Base-by-base conservation (phyloP, 2,888 invertebrate genomes). In the Shargacucullia verbasci region DNA sequence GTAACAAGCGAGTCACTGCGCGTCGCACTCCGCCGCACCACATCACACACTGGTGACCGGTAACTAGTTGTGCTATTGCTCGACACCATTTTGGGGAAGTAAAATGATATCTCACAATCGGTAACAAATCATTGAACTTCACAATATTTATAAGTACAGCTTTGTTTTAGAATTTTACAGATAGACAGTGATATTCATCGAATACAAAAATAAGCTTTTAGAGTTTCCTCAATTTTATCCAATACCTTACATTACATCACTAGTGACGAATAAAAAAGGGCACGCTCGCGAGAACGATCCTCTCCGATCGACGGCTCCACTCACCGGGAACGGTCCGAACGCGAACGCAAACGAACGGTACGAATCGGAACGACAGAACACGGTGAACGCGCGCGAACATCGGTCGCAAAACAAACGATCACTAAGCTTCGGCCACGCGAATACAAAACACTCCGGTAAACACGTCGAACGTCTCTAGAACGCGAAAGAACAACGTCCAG, bases 151-250 rank as follows among this genome's bases (percentile, higher is more conserved):
- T 80, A 81, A 81, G 71, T 84, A 85, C 76, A 85, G 79, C 80
- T 84, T 84, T 79, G 85, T 83, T 89, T 89, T 86, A 88, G 86
- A 90, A 89, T 90, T 89, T 83, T 87, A 92, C 89, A 92, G 87
- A 83, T 87, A 89, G 86, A 90, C 86, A 88, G 85, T 91, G 88
- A 88, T 88, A 85, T 86, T 90, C 87, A 81, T 92, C 90, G 85
- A 92, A 92, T 94, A 94, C 88, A 94, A 94, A 94, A 94, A 94
- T 94, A 94, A 93, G 93, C 93, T 90, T 90, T 92, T 88, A 90
- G 87, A 91, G 89, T 92, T 91, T 89, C 83, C 84, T 91, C 91
- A 89, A 88, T 88, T 87, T 91, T 89, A 90, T 91, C 87, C 90
- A 86, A 90, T 90, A 91, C 82, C 90, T 91, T 91, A 89, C 78